These are phyloP conservation scores for Chauna torquata DNA, from an alignment of 2,113 vertebrate species.

Conservation along the genomic window DNA sequence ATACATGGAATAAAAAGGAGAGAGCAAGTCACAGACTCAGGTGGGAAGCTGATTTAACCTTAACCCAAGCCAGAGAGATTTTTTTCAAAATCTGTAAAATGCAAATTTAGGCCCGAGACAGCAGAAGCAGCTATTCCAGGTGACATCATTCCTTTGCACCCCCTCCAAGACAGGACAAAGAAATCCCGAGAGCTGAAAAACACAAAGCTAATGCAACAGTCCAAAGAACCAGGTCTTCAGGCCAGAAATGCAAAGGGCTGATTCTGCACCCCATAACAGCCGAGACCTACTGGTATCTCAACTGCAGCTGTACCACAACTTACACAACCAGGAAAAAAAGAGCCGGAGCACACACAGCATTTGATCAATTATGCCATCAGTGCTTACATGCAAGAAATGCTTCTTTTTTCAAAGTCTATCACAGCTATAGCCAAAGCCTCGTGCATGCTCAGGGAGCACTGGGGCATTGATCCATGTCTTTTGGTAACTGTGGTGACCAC, in stretches of 20 bases:
- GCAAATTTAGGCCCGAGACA: conserved; percentile 8
- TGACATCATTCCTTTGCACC: not conserved
- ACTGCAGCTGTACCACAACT: not conserved
- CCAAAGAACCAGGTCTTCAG: not conserved
- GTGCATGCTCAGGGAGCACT: not conserved
- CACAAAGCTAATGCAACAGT: not conserved
- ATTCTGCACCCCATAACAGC: not conserved
- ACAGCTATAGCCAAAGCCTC: not conserved
- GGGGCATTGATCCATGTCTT: not conserved
- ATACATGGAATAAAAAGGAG: conserved; percentile 17
- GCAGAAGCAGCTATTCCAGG: conserved; percentile 10
- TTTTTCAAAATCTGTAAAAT: not conserved
- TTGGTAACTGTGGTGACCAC: not conserved
- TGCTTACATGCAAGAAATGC: not conserved
- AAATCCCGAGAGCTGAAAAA: not conserved
- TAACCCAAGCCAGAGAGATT: not conserved
- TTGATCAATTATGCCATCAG: not conserved
- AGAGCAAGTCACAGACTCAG: not conserved
- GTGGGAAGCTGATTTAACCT: conserved; percentile 43
- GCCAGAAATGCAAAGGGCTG: not conserved
- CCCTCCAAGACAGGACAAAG: not conserved
- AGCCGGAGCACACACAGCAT: not conserved
- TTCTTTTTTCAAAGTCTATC: not conserved
- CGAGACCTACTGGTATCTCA: not conserved
- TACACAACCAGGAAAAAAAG: not conserved